phyloP scores from a whole-genome alignment of 2,888 invertebrate genomes.

The Noctua fimbriata region DNA sequence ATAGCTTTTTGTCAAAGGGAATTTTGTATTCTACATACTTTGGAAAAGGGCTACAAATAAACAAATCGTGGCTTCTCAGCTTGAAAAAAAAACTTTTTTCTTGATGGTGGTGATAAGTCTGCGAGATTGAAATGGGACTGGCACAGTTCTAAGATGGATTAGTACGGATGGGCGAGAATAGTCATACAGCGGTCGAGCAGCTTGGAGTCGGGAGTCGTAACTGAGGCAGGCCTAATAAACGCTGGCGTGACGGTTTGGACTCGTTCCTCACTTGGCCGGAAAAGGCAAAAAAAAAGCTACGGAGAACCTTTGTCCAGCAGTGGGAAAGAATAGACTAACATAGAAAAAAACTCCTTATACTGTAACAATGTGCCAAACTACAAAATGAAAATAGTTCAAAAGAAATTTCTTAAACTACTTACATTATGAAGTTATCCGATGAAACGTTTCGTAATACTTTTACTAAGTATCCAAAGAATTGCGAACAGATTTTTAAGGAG shows the following conservation, averaged over 20 bases:
- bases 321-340: neutral
- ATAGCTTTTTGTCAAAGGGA: conserved; percentile 45
- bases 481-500: conserved; percentile 19
- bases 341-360: neutral
- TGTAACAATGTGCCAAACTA: neutral
- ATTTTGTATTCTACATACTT: conserved; percentile 16
- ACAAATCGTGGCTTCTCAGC: neutral
- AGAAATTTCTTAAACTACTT: neutral
- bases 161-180: neutral
- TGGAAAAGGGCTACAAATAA: neutral
- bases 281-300: neutral
- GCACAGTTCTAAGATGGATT: neutral
- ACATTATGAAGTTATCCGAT: conserved; percentile 9
- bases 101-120: neutral
- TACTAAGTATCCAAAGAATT: conserved; percentile 25
- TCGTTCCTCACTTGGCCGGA: neutral
- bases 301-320: neutral
- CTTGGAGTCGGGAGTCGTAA: neutral
- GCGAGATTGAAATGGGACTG: neutral
- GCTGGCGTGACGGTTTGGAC: neutral
- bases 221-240: neutral
- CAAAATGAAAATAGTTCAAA: neutral
- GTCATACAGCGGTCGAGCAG: neutral
- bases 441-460: conserved; percentile 25
- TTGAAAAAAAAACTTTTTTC: neutral